Evolutionary conservation across 35 echinoderm and acorn worm species (phyloP).

Genomic region (Apostichopus parvimensis): DNA sequence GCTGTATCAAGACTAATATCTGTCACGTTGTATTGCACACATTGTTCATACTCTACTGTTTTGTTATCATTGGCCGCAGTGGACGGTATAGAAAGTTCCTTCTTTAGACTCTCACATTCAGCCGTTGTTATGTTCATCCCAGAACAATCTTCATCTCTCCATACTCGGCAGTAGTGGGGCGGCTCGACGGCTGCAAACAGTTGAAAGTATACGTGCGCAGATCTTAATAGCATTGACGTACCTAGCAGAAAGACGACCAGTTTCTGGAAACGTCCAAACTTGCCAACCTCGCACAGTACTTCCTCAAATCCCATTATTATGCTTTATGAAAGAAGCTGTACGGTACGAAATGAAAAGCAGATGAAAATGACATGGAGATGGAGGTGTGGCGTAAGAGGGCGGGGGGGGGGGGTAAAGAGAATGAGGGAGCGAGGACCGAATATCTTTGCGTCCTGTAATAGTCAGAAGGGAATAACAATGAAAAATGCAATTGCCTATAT

Average conservation of each 20-base stretch:
- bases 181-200: not conserved
- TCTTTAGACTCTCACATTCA: not conserved
- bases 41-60: not conserved
- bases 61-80: not conserved
- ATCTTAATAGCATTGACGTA: not conserved
- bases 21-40: not conserved
- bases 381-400: not conserved
- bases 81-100: not conserved
- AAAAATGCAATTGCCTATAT: too few species aligned
- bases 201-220: not conserved
- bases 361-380: not conserved
- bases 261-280: slow-evolving; percentile 6
- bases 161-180: not conserved
- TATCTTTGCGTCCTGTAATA: too few species aligned
- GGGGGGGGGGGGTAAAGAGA: not conserved
- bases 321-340: not conserved
- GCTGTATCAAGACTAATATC: not conserved
- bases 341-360: too few species aligned
- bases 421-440: not conserved
- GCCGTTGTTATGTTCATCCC: not conserved
- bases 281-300: not conserved
- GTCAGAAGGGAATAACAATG: too few species aligned
- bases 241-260: not conserved
- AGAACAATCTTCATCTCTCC: not conserved
- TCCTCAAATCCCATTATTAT: not conserved